Evolutionary conservation across 2,888 invertebrate species (phyloP).

Genomic region (Tanytarsus gracilentus): DNA sequence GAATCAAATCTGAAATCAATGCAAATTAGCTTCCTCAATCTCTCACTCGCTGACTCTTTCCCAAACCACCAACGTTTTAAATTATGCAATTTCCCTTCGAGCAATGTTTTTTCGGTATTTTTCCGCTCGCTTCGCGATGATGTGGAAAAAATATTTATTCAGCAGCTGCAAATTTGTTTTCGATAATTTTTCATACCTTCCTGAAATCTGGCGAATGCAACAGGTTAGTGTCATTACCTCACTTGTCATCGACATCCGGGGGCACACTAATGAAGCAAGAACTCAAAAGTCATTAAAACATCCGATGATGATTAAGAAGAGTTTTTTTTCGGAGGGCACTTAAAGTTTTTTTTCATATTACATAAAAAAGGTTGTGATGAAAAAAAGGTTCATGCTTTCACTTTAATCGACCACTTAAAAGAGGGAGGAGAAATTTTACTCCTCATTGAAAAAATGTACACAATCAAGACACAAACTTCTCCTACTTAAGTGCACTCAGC

Average conservation of each 20-base stretch:
- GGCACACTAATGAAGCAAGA: too few species aligned
- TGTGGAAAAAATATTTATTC: neutral
- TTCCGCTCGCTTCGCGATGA: neutral
- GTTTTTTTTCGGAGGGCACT: too few species aligned
- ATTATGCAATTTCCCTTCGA: slow-evolving; percentile 24
- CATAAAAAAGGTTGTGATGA: too few species aligned
- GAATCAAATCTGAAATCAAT: slow-evolving; percentile 25
- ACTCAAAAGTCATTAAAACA: too few species aligned
- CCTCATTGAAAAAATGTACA: neutral
- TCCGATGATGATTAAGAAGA: too few species aligned
- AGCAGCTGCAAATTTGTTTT: slow-evolving; percentile 15
- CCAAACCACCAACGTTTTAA: slow-evolving; percentile 1
- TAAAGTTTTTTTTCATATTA: too few species aligned
- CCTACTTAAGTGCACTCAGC: slow-evolving; percentile 23
- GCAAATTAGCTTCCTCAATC: slow-evolving; percentile 18
- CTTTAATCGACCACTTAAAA: slow-evolving; percentile 25
- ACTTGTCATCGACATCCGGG: too few species aligned
- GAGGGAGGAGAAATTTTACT: neutral
- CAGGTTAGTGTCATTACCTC: too few species aligned
- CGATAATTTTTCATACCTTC: neutral
- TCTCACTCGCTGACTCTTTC: neutral
- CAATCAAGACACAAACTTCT: slow-evolving; percentile 9
- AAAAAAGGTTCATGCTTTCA: slow-evolving; percentile 13
- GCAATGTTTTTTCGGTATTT: neutral
- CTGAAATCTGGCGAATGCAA: neutral